A percentile compares a stretch with the other conserved stretches of the same genome.
Conservation (phyloP, 1,140 invertebrate genomes). For the Heliothis subflexa region DNA sequence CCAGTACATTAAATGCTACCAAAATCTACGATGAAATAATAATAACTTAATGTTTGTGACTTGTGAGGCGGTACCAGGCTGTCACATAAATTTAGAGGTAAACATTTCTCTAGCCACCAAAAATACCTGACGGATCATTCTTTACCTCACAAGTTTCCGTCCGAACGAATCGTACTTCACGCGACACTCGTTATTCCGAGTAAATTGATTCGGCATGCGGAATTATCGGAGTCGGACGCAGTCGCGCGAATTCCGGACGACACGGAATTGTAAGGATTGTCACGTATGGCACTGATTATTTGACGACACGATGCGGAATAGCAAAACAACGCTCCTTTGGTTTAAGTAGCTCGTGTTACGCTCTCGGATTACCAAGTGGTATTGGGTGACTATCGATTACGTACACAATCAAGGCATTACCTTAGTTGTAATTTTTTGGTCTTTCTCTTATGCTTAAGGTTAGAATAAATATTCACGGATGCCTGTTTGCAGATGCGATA, state of each 20-base stretch:
- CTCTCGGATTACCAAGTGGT: too few species aligned
- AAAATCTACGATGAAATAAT: too few species aligned
- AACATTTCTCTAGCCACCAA: not conserved
- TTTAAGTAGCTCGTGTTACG: not conserved
- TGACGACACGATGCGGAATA: not conserved
- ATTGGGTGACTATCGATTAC: too few species aligned
- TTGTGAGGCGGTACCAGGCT: too few species aligned
- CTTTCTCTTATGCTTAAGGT: too few species aligned
- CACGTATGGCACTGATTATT: conserved; percentile 25
- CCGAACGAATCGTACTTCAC: not conserved
- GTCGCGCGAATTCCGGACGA: conserved; percentile 13
- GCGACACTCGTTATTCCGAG: conserved; percentile 29
- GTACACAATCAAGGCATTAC: too few species aligned
- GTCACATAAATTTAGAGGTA: not conserved
- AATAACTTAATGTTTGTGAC: too few species aligned
- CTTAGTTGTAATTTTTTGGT: too few species aligned
- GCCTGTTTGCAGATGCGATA: too few species aligned
- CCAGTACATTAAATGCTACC: too few species aligned
- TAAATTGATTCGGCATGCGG: conserved; percentile 33
- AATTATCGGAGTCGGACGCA: conserved; percentile 24
- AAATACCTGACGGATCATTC: not conserved
- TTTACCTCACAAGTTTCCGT: not conserved
- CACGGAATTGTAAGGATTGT: conserved; percentile 24
- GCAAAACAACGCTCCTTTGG: not conserved
- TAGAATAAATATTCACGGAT: too few species aligned